Base-by-base conservation (phyloP, 2,888 invertebrate genomes). In the Nemotelus nigrinus region DNA sequence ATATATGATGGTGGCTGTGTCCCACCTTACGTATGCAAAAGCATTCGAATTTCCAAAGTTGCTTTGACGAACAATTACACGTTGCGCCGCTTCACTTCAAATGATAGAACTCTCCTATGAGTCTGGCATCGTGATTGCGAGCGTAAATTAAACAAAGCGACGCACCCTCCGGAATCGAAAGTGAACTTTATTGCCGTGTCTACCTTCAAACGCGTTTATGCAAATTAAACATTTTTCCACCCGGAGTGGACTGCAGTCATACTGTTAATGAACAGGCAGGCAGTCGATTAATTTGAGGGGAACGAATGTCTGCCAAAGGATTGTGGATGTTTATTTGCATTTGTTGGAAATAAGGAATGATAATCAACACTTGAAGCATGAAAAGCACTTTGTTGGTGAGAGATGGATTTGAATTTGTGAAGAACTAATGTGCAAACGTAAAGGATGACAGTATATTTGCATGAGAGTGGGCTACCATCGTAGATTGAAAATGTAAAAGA, bases 41-140 rank as follows among this genome's bases (percentile, higher is more conserved):
- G 25, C 25, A 25, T 25, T 25, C 25, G 25, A 25, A 25, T 25
- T 25, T 25, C 25, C 25, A 55, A 70, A 70, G 70, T 70, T 70
- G 70, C 70, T 70, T 70, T 70, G 70, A 70, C 53, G 70, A 70
- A 70, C 70, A 70, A 70, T 70, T 70, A 70, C 70, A 70, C 55
- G 44, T 70, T 70, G 55, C 53, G 55, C 43, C 53, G 70, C 53
- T 53, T 70, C 55, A 70, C 53, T 43, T 53, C 55, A 55, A 70
- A 53, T 70, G 70, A 55, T 70, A 43, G 41, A 60, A 8, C 50
- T 5, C 50, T 50, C 8, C 50, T 8, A 50, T 7, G 50, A 5
- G 50, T 50, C 8, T 50, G 5, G 8, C 8, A 50, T 50, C 8
- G 8, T 8, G 6, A 50, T 50, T 8, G 50, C 50, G 8, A 50